Evolutionary conservation across 1,140 invertebrate genomes (phyloP), one percentile per base, ranked within the genome.

Genomic region (Papilio helenus): DNA sequence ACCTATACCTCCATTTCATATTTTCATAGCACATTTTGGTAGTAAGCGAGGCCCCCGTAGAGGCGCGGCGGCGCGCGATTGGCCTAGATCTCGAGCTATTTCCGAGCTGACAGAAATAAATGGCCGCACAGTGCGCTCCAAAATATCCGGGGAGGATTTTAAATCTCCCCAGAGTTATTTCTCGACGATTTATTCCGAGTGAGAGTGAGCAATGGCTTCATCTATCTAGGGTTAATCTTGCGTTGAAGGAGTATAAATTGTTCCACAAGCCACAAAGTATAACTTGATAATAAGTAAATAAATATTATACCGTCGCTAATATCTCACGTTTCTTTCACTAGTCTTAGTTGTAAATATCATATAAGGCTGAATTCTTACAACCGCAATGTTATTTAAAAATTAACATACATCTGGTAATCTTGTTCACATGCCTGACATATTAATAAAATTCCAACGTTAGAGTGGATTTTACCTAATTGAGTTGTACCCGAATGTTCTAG

Each of bases 71-170:
- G 46, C 9, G 23, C 26, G 61, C 23, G 61, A 68, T 61, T 77
- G 76, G 76, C 76, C 76, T 44, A 42, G 34, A 77, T 77, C 76
- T 39, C 20, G 39, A 12, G 55, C 76, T 77, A 77, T 77, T 77
- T 77, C 51, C 55, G 26, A 23, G 29, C n/a, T n/a, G 76, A 77
- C 76, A 42, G 2, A 61, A 77, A 77, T 77, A 77, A 61, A 77
- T 61, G 29, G 76, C 18, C 20, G 29, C 23, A 42, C 18, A 61
- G 76, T 55, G 76, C 76, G 76, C 76, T 77, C 51, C 29, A 44
- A 77, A 77, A 77, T 65, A 65, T 44, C 51, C 20, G 29, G 55
- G 55, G 55, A 42, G 20, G 58, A 61, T 61, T 77, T 77, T 49
- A 76, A 76, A 74, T 49, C n/a, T 74, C 44, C 20, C 72, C 42